Base-by-base conservation (phyloP, 2,888 invertebrate species). In the Cephus sareptanus region DNA sequence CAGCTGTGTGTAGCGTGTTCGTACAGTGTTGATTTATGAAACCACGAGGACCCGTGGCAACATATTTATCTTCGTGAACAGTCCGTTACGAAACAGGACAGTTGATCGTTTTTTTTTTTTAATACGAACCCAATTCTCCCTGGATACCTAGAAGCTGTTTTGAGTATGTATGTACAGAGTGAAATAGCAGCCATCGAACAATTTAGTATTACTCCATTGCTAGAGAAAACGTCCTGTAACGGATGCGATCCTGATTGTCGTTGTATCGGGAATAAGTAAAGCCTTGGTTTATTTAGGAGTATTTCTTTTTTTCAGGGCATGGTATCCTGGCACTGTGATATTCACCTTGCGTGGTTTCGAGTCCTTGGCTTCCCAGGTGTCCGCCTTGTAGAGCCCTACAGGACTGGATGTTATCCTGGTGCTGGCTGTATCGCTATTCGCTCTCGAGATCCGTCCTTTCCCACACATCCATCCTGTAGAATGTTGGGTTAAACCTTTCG, bases 221-320 rank as follows among this genome's bases (percentile, higher is more conserved):
- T 37, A 31, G 23, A 3, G n/a, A 75, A 73, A 23, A 9, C 56
- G 73, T 69, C 76, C 75, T 78, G 56, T 70, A 31, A 68, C 37
- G 40, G 76, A 76, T 79, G 79, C 1, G 76, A 68, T 68, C 79
- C 79, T 79, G 79, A 73, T 79, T 74, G 40, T 33, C 69, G 69
- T 69, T 79, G 79, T 79, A 76, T 79, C 74, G 69, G 37, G 74
- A 37, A 79, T 73, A 73, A 74, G 76, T 79, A 68, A 76, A 77
- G 76, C 78, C 73, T 78, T 78, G 71, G 30, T 23, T 56, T 56
- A 56, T 56, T 56, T 56, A 56, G 23, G 15, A 56, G 56, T 56
- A 56, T 56, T 56, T 56, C 23, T 56, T 56, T 56, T 40, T 56
- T 23, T 56, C 56, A 56, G 9, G 23, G 9, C 56, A 56, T 56